Conservation (phyloP, 2,113 vertebrate genomes). For the Lichenostomus cassidix region DNA sequence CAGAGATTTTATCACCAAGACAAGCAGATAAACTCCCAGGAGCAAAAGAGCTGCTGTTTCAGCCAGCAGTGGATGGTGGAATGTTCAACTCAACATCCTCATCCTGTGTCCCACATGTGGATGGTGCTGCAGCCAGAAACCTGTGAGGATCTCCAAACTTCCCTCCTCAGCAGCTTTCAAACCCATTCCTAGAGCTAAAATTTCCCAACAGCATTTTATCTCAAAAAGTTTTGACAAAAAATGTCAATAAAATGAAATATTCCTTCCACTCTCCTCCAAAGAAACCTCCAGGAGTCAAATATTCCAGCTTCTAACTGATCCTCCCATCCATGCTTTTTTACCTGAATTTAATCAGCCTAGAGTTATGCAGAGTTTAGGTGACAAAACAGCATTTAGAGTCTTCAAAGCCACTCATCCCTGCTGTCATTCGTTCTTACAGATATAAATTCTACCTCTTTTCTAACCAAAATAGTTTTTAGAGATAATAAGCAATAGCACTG, state of each 20-base stretch:
- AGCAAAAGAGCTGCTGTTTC: neutral
- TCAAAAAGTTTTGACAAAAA: neutral
- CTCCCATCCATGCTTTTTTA: neutral
- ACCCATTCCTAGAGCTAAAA: neutral
- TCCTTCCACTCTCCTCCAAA: neutral
- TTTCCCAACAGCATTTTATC: neutral
- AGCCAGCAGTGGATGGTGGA: neutral
- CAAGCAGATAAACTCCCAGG: neutral
- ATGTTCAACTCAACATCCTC: neutral
- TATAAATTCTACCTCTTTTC: neutral
- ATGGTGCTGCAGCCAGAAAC: accelerated
- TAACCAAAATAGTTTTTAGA: constrained; percentile 1
- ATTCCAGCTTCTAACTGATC: neutral
- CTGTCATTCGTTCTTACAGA: neutral
- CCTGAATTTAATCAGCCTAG: neutral
- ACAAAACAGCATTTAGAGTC: constrained; percentile 18
- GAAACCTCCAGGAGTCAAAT: neutral
- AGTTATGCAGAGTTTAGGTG: neutral
- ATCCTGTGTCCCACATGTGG: neutral
- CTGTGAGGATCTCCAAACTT: neutral
- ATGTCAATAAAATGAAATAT: neutral
- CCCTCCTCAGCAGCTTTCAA: neutral
- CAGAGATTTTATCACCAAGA: neutral
- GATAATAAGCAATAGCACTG: neutral
- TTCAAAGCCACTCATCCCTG: constrained; percentile 19